Percentiles rank a stretch among this genome's conserved stretches.
Conservation (phyloP, 2,113 vertebrate species). For the Origma solitaria region DNA sequence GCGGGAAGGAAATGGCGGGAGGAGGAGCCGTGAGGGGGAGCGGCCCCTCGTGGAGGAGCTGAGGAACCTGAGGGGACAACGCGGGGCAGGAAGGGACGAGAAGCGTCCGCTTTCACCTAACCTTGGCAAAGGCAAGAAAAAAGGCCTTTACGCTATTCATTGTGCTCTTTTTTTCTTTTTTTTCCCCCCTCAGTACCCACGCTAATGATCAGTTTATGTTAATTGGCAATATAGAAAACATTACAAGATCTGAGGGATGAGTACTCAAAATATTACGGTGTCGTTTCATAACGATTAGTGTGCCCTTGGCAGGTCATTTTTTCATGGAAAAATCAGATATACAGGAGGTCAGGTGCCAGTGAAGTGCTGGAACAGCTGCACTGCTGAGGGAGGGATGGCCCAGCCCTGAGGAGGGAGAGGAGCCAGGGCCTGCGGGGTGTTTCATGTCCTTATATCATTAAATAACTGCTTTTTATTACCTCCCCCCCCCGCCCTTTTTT, state of each 20-base stretch:
- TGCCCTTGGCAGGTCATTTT: background rate
- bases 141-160: rapidly evolving
- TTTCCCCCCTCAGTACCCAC: too few relatives aligned
- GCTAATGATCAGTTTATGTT: background rate
- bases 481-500: too few relatives aligned
- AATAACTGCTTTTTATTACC: background rate
- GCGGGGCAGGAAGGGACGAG: background rate
- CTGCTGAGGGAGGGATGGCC: background rate
- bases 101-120: rapidly evolving
- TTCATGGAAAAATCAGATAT: background rate
- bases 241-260: background rate
- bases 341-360: background rate
- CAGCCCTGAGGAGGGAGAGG: background rate
- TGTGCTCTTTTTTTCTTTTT: rapidly evolving
- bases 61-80: background rate
- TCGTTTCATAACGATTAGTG: background rate
- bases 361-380: background rate
- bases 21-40: background rate
- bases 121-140: background rate
- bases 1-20: background rate
- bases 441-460: background rate
- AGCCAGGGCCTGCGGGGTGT: background rate
- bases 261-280: background rate
- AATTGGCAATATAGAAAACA: background rate
- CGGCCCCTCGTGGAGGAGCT: background rate